A percentile compares a stretch with the other conserved stretches of the same genome.
Evolutionary conservation across 2,797 vertebrate species (phyloP).

Genomic region (Poecilia velifera): DNA sequence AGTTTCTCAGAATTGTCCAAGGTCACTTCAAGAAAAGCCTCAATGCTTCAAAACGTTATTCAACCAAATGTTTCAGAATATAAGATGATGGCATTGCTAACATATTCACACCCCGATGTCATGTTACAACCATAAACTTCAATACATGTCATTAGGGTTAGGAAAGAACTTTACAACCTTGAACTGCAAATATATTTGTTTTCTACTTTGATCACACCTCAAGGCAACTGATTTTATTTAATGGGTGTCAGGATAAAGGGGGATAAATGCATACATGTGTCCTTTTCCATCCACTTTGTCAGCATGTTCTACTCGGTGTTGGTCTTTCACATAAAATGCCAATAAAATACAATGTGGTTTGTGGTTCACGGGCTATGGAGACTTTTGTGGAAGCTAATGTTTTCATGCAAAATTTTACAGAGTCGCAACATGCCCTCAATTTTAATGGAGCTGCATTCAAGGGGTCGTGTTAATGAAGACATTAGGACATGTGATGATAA

Average conservation of each 20-base stretch:
- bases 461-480: conserved; percentile 57
- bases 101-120: neutral
- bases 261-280: neutral
- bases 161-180: neutral
- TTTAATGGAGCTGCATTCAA: neutral
- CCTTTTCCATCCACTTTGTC: neutral
- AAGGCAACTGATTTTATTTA: neutral
- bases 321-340: neutral
- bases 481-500: conserved; percentile 34
- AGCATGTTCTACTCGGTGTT: neutral
- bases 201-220: neutral
- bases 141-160: neutral
- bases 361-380: neutral
- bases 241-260: neutral
- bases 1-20: neutral
- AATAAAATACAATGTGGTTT: neutral
- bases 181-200: neutral
- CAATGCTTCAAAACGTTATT: neutral
- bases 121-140: neutral
- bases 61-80: neutral
- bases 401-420: neutral
- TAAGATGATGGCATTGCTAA: neutral
- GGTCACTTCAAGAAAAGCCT: neutral
- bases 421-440: neutral
- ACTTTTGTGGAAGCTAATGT: neutral